Base-by-base conservation (phyloP, 2,888 invertebrate species). In the Loripinus fragilis region DNA sequence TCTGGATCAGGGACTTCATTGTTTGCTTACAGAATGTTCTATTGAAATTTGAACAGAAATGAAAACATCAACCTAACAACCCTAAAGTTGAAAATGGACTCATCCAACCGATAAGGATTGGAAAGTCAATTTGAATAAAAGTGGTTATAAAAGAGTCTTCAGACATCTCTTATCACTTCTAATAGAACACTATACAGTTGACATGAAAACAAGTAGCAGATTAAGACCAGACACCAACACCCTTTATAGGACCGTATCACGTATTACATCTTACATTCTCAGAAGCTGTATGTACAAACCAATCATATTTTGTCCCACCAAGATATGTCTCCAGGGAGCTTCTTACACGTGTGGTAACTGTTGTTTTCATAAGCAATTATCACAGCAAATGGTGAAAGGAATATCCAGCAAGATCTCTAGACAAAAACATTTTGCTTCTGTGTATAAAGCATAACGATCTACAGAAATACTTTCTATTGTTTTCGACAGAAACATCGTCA, bases 311-410 rank as follows among this genome's bases (percentile, higher is more conserved):
- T 10, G 52, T 52, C 25, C 52, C 52, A 52, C 52, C 52, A 25
- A 52, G 52, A 52, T 25, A 20, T 25, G 52, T 52, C 52, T 23
- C 25, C 25, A 12, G 64, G 42, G 45, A 65, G 45, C 23, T 20
- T 23, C 38, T 42, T 50, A 72, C 72, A 73, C 60, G 73, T 71
- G 60, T 28, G 52, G 28, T 41, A 76, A 55, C 73, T 50, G 71
- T 76, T 74, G 64, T 76, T 76, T 76, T 80, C 76, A 67, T 66
- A 66, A 76, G 65, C 71, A 70, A 76, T 80, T 71, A 73, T 50
- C 65, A 55, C 42, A 64, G 30, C 8, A 64, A 8, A 52, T 5
- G 38, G 25, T 25, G 52, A 52, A 25, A 52, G 25, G 12, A 25
- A 15, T 25, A 52, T 52, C 52, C 7, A 52, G 8, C 25, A 25